phyloP scores from a whole-genome alignment of 2,113 vertebrate genomes.

The Takifugu bimaculatus region DNA sequence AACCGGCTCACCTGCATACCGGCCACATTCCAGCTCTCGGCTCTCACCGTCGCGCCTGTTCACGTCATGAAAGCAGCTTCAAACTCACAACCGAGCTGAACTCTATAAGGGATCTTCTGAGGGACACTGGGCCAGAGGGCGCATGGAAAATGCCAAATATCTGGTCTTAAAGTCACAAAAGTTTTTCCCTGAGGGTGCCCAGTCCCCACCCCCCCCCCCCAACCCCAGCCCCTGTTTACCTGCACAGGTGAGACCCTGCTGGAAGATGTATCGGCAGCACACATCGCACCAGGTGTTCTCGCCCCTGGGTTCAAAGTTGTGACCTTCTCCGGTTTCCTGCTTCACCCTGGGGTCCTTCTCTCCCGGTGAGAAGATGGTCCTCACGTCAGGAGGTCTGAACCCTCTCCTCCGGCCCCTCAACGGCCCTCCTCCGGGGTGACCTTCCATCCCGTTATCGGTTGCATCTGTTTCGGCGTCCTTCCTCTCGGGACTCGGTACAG shows the following conservation, averaged over 20 bases:
- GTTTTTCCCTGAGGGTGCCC: not conserved
- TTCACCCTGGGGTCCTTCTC: slow-evolving; percentile 68
- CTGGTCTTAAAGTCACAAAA: not conserved
- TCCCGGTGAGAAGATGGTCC: slow-evolving; percentile 71
- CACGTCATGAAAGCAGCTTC: not conserved
- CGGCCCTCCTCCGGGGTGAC: slow-evolving; percentile 31
- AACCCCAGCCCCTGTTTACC: slow-evolving; percentile 40
- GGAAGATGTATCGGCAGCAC: slow-evolving; percentile 68
- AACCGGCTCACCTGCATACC: slow-evolving; percentile 63
- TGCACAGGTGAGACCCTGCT: slow-evolving; percentile 64
- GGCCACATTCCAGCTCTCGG: slow-evolving; percentile 32
- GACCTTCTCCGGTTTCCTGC: slow-evolving; percentile 73
- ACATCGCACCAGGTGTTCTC: slow-evolving; percentile 71
- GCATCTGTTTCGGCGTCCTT: slow-evolving; percentile 4
- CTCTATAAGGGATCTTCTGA: too few species aligned
- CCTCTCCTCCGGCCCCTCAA: slow-evolving; percentile 58
- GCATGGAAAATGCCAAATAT: too few species aligned
- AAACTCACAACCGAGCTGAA: not conserved
- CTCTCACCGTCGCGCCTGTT: slow-evolving; percentile 8
- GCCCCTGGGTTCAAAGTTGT: slow-evolving; percentile 54
- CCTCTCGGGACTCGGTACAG: not conserved
- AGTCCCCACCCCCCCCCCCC: not conserved
- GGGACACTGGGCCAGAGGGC: too few species aligned
- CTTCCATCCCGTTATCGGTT: slow-evolving; percentile 11
- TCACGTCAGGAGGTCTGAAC: slow-evolving; percentile 73